Base-by-base conservation (phyloP, 2,888 invertebrate species). In the Xanthorhoe spadicearia region DNA sequence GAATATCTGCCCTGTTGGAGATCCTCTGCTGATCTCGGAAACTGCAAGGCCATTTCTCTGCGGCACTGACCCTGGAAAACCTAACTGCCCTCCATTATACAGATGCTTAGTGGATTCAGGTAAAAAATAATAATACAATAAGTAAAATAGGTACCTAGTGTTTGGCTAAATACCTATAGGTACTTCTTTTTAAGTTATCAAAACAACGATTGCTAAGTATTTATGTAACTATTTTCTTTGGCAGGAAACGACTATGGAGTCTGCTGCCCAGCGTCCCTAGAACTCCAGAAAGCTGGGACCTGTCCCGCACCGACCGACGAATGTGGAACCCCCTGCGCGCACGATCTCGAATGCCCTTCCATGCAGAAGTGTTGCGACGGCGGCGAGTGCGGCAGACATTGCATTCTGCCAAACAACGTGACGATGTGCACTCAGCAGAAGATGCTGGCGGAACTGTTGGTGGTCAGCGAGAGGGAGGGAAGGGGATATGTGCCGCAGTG, bases 401-500 rank as follows among this genome's bases (percentile, higher is more conserved):
- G 97, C 79, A 93, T 95, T 18, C 93, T 96, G 73, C 97, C 97
- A 0, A 94, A 94, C 62, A 97, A 97, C 77, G 95, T 97, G 0
- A 96, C 97, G 81, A 95, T 95, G 83, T 97, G 97, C 74, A 94
- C 95, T 13, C 96, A 97, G 78, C 96, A 97, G 82, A 95, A 95
- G 75, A 95, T 96, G 81, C 85, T 97, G 43, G 96, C 97, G 0
- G 96, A 97, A 82, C 87, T 97, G 8, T 84, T 97, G 68, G 95
- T 96, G 7, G 94, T 97, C 8, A 96, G 95, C 61, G 97, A 97
- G 86, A 94, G 96, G 53, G 96, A 96, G 73, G 97, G 97, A 0
- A 95, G 96, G 35, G 97, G 97, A 0, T 97, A 97, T 78, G 94
- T 97, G 61, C 97, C 97, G 0, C 97, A 97, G 79, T 97, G 97